phyloP scores from a whole-genome alignment of 2,113 vertebrate species.

The Smithornis capensis region DNA sequence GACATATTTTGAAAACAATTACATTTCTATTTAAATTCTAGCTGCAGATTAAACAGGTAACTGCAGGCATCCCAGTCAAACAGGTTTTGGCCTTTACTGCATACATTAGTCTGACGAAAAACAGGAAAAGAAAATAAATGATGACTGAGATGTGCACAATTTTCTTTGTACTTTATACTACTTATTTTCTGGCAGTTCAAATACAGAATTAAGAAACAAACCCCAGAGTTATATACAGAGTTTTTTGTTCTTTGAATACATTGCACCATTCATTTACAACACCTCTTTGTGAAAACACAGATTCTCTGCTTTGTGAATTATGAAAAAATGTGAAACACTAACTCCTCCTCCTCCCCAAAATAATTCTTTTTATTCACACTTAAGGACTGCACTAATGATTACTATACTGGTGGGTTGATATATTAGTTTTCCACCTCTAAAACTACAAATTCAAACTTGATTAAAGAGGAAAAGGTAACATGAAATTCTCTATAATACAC shows the following conservation, averaged over 20 bases:
- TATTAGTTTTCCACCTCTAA: background rate
- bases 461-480: background rate
- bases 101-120: slow-evolving; percentile 29
- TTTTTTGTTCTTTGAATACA: slow-evolving; percentile 3
- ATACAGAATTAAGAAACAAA: background rate
- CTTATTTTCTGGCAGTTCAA: background rate
- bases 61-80: background rate
- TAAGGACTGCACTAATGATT: background rate
- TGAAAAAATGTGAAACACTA: background rate
- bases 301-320: background rate
- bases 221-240: background rate
- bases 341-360: background rate
- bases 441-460: background rate
- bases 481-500: background rate
- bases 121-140: slow-evolving; percentile 63
- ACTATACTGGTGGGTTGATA: background rate
- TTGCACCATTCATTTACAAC: background rate
- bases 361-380: background rate
- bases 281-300: background rate
- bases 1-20: background rate
- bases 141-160: slow-evolving; percentile 6
- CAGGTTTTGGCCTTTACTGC: background rate
- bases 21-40: background rate
- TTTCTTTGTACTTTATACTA: background rate
- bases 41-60: background rate